Percentiles rank a stretch among this genome's conserved stretches.
phyloP scores from a whole-genome alignment of 2,797 vertebrate species.

The Toxotes lorentzi region DNA sequence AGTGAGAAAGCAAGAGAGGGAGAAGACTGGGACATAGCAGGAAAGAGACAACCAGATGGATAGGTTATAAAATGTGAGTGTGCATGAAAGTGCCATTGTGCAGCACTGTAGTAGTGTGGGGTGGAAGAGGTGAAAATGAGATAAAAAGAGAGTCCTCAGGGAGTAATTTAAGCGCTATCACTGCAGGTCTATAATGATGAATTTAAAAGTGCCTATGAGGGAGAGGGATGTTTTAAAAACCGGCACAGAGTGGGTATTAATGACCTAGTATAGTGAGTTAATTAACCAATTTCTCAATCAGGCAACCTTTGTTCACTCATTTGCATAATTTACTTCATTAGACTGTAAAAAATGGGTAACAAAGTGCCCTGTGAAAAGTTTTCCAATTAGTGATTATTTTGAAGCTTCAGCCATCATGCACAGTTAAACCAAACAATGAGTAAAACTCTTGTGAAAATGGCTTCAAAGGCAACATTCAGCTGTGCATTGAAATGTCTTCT shows the following conservation, averaged over 20 bases:
- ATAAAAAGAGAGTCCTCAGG: constrained; percentile 37
- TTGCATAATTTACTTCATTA: constrained; percentile 43
- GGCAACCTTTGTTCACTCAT: constrained; percentile 29
- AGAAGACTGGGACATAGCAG: background rate
- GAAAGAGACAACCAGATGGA: background rate
- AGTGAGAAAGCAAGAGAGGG: background rate
- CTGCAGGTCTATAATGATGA: constrained; percentile 37
- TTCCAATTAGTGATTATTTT: constrained; percentile 40
- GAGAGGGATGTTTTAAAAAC: constrained; percentile 47
- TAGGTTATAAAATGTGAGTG: background rate
- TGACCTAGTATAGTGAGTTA: constrained; percentile 45
- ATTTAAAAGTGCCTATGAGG: constrained; percentile 40
- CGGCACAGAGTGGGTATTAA: constrained; percentile 41
- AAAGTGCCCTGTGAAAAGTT: constrained; percentile 9
- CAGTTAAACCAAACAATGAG: constrained; percentile 12
- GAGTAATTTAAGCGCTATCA: constrained; percentile 30
- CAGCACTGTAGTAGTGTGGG: background rate
- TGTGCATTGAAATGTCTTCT: background rate
- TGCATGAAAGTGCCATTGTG: background rate
- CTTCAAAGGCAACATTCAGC: background rate
- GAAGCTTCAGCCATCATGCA: background rate
- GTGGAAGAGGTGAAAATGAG: background rate
- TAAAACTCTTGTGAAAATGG: constrained; percentile 27
- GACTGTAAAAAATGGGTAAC: constrained; percentile 17
- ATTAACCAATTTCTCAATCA: constrained; percentile 47